Evolutionary conservation across 2,888 invertebrate species (phyloP).

Genomic region (Linnaemya tessellans): DNA sequence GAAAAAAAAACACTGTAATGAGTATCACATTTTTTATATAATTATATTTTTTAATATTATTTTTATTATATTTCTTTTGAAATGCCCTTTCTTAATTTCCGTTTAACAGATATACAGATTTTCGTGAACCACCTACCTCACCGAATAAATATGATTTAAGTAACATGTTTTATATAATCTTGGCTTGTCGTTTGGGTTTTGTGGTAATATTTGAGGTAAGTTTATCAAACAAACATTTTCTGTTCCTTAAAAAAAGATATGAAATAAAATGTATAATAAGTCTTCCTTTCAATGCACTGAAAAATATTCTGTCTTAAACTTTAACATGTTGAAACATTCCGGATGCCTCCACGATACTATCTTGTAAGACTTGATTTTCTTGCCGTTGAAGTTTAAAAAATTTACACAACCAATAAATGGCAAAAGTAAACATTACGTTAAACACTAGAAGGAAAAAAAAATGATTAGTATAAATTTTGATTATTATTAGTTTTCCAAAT

Average conservation of each 20-base stretch:
- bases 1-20: too few species aligned
- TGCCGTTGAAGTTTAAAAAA: slow-evolving; percentile 77
- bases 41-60: slow-evolving; percentile 13
- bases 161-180: slow-evolving; percentile 93
- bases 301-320: slow-evolving; percentile 73
- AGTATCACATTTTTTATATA: neutral
- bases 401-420: slow-evolving; percentile 79
- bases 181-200: slow-evolving; percentile 95
- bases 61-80: slow-evolving; percentile 23
- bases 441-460: slow-evolving; percentile 75
- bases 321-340: slow-evolving; percentile 81
- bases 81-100: slow-evolving; percentile 4
- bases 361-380: slow-evolving; percentile 78
- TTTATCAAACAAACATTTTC: slow-evolving; percentile 53
- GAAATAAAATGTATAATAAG: slow-evolving; percentile 53
- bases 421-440: slow-evolving; percentile 78
- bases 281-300: slow-evolving; percentile 31
- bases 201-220: slow-evolving; percentile 96
- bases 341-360: slow-evolving; percentile 79
- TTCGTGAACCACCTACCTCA: slow-evolving; percentile 88
- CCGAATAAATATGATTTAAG: slow-evolving; percentile 87
- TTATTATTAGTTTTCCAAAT: neutral
- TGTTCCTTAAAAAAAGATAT: slow-evolving; percentile 68
- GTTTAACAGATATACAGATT: slow-evolving; percentile 89
- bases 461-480: neutral